Percentiles rank a stretch among this genome's conserved stretches.
These are phyloP conservation scores for Pseudomugil gertrudae DNA, from an alignment of 2,797 vertebrate genomes.

Conservation along the genomic window DNA sequence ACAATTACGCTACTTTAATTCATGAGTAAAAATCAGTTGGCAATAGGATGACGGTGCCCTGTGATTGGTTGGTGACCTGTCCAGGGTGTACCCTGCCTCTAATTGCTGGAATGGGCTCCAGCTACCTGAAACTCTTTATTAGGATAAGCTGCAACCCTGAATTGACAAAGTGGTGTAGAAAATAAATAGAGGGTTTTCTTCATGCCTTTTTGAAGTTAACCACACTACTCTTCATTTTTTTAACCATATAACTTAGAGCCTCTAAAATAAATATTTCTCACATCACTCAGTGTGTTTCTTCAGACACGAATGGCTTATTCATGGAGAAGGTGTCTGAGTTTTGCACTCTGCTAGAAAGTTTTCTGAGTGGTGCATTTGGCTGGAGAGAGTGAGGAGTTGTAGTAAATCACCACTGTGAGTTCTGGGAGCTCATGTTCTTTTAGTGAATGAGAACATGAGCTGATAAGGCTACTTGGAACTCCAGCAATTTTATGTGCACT, in stretches of 20 bases:
- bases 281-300: background rate
- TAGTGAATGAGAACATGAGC: slow-evolving; percentile 65
- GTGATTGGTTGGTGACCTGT: too few species aligned
- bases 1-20: background rate
- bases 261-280: too few species aligned
- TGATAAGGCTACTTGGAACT: slow-evolving; percentile 65
- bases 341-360: slow-evolving; percentile 12
- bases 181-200: too few species aligned
- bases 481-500: slow-evolving; percentile 43
- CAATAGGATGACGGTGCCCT: background rate
- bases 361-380: slow-evolving; percentile 32
- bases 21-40: background rate
- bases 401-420: slow-evolving; percentile 56
- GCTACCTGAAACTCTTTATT: too few species aligned
- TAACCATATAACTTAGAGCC: too few species aligned
- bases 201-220: background rate
- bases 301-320: slow-evolving; percentile 5
- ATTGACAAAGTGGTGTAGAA: too few species aligned
- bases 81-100: too few species aligned
- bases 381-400: slow-evolving; percentile 41
- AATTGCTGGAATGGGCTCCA: too few species aligned
- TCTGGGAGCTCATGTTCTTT: slow-evolving; percentile 45
- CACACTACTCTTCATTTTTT: too few species aligned
- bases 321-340: slow-evolving; percentile 11
- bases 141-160: too few species aligned